These are phyloP conservation scores for Paramisgurnus dabryanus DNA, from an alignment of 2,113 vertebrate species.

Conservation along the genomic window DNA sequence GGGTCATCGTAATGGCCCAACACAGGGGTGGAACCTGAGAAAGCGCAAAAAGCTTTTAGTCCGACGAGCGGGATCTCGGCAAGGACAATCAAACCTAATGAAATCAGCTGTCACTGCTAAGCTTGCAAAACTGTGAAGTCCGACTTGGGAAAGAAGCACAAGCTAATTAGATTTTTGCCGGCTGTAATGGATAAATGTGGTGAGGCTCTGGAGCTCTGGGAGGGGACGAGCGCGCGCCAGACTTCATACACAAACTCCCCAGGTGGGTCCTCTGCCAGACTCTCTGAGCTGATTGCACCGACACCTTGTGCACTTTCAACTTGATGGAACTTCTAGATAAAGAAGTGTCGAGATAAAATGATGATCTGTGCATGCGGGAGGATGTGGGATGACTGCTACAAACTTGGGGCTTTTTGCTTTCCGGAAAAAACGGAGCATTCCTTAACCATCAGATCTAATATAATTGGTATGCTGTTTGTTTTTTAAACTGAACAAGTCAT, in stretches of 20 bases:
- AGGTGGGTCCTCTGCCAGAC: slow-evolving; percentile 11
- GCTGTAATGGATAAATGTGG: slow-evolving; percentile 88
- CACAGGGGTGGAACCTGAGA: slow-evolving; percentile 78
- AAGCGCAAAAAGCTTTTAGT: slow-evolving; percentile 82
- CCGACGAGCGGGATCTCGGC: slow-evolving; percentile 79
- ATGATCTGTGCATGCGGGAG: slow-evolving; percentile 21
- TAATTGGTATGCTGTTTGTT: not conserved
- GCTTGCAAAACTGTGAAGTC: slow-evolving; percentile 90
- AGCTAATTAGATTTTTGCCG: slow-evolving; percentile 89
- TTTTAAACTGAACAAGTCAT: no score
- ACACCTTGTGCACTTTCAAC: slow-evolving; percentile 30
- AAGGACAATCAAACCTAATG: slow-evolving; percentile 88
- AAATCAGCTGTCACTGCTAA: slow-evolving; percentile 92
- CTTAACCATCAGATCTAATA: not conserved
- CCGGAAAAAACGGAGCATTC: not conserved
- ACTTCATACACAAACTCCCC: slow-evolving; percentile 42
- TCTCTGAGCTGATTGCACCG: slow-evolving; percentile 2
- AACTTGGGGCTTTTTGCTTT: not conserved
- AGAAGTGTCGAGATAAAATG: slow-evolving; percentile 25
- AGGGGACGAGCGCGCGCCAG: slow-evolving; percentile 35
- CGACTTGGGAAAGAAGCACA: slow-evolving; percentile 87
- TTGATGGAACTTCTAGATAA: slow-evolving; percentile 34
- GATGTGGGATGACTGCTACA: not conserved
- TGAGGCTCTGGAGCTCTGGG: slow-evolving; percentile 69
- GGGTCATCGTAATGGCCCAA: slow-evolving; percentile 83